These are phyloP conservation scores for Apogon talboti DNA, from an alignment of 2,797 vertebrate species.

Conservation along the genomic window DNA sequence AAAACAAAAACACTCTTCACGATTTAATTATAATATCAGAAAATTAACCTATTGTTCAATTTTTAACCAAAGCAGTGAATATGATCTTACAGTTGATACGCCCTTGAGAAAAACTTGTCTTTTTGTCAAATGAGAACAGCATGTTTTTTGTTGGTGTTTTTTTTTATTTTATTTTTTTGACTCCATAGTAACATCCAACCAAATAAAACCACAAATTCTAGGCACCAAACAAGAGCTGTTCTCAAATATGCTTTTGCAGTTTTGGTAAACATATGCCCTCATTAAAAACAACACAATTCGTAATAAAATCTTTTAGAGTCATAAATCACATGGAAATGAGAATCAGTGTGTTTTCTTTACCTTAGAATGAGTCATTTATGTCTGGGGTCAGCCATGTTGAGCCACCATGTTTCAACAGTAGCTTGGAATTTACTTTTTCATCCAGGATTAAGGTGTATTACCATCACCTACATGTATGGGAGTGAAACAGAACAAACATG, in stretches of 20 bases:
- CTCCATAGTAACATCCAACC: conserved; percentile 52
- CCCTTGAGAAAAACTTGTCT: conserved; percentile 19
- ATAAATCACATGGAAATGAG: too few relatives aligned
- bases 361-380: too few relatives aligned
- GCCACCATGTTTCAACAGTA: too few relatives aligned
- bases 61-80: conserved; percentile 27
- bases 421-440: too few relatives aligned
- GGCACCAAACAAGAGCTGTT: conserved; percentile 34
- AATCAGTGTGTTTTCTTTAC: too few relatives aligned
- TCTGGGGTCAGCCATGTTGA: too few relatives aligned
- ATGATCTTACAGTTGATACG: conserved; percentile 6
- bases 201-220: conserved; percentile 58
- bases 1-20: conserved; percentile 2
- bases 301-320: conserved; percentile 11
- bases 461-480: too few relatives aligned
- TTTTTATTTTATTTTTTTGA: neutral
- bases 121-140: conserved; percentile 50
- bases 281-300: conserved; percentile 9
- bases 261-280: conserved; percentile 32
- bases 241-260: conserved; percentile 23
- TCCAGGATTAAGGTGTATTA: too few relatives aligned
- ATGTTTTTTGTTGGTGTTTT: conserved; percentile 11
- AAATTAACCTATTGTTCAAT: conserved; percentile 38
- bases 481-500: too few relatives aligned
- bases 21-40: conserved; percentile 24